Evolutionary conservation across 1,140 invertebrate genomes (phyloP).

Genomic region (Aethina tumida): DNA sequence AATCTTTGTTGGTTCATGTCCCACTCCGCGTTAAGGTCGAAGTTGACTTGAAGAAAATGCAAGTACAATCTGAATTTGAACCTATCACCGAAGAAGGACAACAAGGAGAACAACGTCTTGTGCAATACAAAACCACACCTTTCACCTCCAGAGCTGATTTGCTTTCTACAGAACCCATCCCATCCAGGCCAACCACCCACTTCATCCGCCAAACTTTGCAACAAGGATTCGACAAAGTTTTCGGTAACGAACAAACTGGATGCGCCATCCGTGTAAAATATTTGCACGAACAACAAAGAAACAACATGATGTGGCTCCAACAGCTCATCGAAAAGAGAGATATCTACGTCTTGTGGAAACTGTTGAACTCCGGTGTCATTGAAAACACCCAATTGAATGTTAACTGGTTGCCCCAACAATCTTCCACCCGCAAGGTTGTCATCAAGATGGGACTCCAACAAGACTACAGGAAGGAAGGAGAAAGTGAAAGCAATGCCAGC

Average conservation of each 20-base stretch:
- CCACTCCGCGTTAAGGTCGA: slow-evolving; percentile 39
- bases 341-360: slow-evolving; percentile 20
- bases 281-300: slow-evolving; percentile 36
- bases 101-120: slow-evolving; percentile 37
- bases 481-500: slow-evolving; percentile 7
- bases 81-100: slow-evolving; percentile 33
- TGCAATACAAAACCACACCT: slow-evolving; percentile 48
- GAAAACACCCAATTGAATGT: slow-evolving; percentile 19
- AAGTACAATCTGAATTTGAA: slow-evolving; percentile 37
- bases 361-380: slow-evolving; percentile 19
- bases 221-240: slow-evolving; percentile 11
- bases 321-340: slow-evolving; percentile 22
- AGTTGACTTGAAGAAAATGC: slow-evolving; percentile 37
- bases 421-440: slow-evolving; percentile 13
- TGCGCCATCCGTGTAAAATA: slow-evolving; percentile 35
- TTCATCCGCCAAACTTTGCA: slow-evolving; percentile 7
- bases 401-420: slow-evolving; percentile 20
- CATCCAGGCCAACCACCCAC: slow-evolving; percentile 12
- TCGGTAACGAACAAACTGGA: slow-evolving; percentile 21
- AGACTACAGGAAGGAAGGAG: slow-evolving; percentile 14
- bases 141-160: slow-evolving; percentile 48
- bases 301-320: slow-evolving; percentile 26
- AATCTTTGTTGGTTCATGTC: slow-evolving; percentile 43
- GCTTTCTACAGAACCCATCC: slow-evolving; percentile 37
- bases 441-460: slow-evolving; percentile 10